Conservation (phyloP, 2,888 invertebrate species). For the Chrysodeixis includens region DNA sequence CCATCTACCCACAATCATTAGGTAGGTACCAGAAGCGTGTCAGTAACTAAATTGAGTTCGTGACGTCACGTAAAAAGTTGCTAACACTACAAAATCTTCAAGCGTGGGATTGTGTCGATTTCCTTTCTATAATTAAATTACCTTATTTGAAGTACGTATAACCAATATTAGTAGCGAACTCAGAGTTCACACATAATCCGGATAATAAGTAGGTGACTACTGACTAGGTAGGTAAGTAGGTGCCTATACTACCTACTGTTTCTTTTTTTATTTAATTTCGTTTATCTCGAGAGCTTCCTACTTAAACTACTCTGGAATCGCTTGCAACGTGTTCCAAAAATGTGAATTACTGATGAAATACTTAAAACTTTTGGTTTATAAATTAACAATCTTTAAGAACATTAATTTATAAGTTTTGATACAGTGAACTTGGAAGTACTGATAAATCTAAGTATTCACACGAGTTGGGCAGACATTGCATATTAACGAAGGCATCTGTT, state of each 20-base stretch:
- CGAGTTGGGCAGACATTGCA: constrained; percentile 15
- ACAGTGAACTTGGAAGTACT: neutral
- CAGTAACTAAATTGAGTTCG: neutral
- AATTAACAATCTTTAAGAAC: no score
- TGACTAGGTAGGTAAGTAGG: no score
- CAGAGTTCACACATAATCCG: neutral
- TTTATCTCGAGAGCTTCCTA: no score
- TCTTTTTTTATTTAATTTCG: no score
- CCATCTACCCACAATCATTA: neutral
- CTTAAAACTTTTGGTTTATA: neutral
- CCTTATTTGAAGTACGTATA: neutral
- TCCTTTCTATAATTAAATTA: constrained; percentile 8
- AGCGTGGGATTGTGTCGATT: neutral
- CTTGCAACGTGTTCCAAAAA: no score
- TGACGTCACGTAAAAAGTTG: constrained; percentile 21
- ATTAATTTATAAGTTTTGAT: no score
- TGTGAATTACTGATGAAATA: no score
- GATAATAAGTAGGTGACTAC: no score
- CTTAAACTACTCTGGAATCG: no score
- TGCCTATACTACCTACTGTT: no score
- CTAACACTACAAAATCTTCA: neutral
- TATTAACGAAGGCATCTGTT: constrained; percentile 16
- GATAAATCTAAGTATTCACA: neutral
- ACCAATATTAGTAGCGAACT: neutral
- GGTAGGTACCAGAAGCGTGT: neutral